Evolutionary conservation across 2,888 invertebrate species (phyloP).

Genomic region (Callosobruchus maculatus): DNA sequence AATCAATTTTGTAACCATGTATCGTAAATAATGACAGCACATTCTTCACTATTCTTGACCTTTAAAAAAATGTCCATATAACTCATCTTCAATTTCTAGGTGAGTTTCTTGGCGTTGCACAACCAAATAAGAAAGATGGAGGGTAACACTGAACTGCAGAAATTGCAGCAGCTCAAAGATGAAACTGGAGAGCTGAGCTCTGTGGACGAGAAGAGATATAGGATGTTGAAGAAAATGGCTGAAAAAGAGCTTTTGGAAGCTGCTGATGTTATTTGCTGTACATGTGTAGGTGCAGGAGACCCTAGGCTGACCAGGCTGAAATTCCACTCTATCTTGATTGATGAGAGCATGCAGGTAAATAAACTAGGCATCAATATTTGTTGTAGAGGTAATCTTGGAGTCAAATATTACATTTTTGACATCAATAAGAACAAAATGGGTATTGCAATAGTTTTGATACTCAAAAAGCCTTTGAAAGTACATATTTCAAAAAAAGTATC

Average conservation of each 20-base stretch:
- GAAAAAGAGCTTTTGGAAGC: conserved; percentile 89
- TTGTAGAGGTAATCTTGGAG: too few relatives aligned
- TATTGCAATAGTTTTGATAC: too few relatives aligned
- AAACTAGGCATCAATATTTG: background rate
- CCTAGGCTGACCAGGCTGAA: conserved; percentile 88
- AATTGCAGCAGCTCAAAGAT: conserved; percentile 93
- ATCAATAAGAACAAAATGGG: too few relatives aligned
- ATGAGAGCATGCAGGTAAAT: conserved; percentile 76
- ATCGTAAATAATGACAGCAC: too few relatives aligned
- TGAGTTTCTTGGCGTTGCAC: conserved; percentile 89
- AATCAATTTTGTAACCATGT: too few relatives aligned
- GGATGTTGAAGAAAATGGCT: conserved; percentile 83
- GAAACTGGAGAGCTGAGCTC: conserved; percentile 97
- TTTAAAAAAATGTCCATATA: too few relatives aligned
- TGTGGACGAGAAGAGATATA: conserved; percentile 91
- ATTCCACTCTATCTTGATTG: conserved; percentile 94
- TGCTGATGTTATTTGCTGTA: conserved; percentile 98
- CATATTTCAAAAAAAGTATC: too few relatives aligned
- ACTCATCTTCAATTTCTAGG: too few relatives aligned
- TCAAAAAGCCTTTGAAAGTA: too few relatives aligned
- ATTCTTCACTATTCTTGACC: too few relatives aligned
- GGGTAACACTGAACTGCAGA: conserved; percentile 87
- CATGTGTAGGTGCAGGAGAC: conserved; percentile 98
- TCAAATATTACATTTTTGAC: too few relatives aligned
- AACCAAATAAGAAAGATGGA: conserved; percentile 96